A percentile compares a stretch with the other conserved stretches of the same genome.
These are phyloP conservation scores for Phataginus tricuspis DNA, from an alignment of 2,797 vertebrate species.

Conservation along the genomic window DNA sequence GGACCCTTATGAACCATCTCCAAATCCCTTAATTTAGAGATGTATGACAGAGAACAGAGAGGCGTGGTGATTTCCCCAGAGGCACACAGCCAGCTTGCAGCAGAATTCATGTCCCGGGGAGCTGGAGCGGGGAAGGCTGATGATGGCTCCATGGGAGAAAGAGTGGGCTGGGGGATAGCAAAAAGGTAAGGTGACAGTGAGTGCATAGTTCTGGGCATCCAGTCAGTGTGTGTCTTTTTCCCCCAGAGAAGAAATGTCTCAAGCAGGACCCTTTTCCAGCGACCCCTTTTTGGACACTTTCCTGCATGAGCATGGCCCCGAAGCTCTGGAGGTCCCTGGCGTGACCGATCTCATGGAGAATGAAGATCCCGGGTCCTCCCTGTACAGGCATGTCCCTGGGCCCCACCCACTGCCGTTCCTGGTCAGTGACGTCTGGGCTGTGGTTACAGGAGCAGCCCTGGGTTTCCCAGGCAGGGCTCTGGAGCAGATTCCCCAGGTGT, in stretches of 20 bases:
- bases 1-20: not conserved
- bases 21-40: not conserved
- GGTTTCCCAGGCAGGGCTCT: not conserved
- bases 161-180: accelerated
- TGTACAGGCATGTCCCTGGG: conserved; percentile 31
- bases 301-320: conserved; percentile 57
- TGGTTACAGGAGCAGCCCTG: not conserved
- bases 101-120: accelerated
- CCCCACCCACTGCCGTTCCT: not conserved
- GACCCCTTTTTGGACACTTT: conserved; percentile 58
- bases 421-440: not conserved
- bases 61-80: not conserved
- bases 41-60: not conserved
- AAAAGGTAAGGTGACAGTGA: not conserved
- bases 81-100: not conserved
- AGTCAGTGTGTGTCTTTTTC: not conserved
- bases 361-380: not conserved
- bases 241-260: conserved; percentile 84
- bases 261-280: conserved; percentile 56
- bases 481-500: not conserved
- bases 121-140: not conserved
- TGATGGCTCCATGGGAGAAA: not conserved
- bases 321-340: not conserved
- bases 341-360: not conserved
- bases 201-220: accelerated